Evolutionary conservation across 2,888 invertebrate genomes (phyloP).

Genomic region (Ochlodes sylvanus): DNA sequence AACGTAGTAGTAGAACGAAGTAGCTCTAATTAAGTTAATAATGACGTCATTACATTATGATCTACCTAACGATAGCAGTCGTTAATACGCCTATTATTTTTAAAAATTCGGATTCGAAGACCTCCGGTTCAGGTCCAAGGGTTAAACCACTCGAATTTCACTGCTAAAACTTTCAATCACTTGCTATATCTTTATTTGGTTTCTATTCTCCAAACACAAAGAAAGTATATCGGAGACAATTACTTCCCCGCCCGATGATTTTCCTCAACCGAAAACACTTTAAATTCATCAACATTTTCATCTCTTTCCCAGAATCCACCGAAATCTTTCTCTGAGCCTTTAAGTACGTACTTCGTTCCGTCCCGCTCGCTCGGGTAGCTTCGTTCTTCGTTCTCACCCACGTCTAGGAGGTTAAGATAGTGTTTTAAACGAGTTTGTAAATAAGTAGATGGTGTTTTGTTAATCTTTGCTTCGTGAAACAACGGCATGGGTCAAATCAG

Average conservation of each 20-base stretch:
- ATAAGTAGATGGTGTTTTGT: constrained; percentile 27
- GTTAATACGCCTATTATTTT: no score
- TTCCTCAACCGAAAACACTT: constrained; percentile 9
- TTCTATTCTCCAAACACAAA: neutral
- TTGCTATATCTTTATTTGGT: no score
- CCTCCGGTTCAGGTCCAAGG: no score
- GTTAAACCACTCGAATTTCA: no score
- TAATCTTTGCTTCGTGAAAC: neutral
- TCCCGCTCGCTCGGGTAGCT: constrained; percentile 32
- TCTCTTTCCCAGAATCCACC: constrained; percentile 26
- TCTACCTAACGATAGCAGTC: no score
- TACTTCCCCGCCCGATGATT: neutral
- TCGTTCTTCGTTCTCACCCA: constrained; percentile 34
- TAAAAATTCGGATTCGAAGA: no score
- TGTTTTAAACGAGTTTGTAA: constrained; percentile 40
- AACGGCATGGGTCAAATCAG: no score
- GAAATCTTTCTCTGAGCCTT: constrained; percentile 44
- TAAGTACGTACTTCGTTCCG: constrained; percentile 45
- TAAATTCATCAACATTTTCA: constrained; percentile 34
- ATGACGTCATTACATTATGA: no score
- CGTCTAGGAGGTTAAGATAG: constrained; percentile 27
- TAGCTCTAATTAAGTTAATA: no score
- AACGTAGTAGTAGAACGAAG: no score
- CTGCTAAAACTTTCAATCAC: no score
- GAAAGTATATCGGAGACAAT: neutral